Evolutionary conservation across 2,888 invertebrate species (phyloP), one percentile per base, ranked within the genome.

Genomic region (Sepiola atlantica): DNA sequence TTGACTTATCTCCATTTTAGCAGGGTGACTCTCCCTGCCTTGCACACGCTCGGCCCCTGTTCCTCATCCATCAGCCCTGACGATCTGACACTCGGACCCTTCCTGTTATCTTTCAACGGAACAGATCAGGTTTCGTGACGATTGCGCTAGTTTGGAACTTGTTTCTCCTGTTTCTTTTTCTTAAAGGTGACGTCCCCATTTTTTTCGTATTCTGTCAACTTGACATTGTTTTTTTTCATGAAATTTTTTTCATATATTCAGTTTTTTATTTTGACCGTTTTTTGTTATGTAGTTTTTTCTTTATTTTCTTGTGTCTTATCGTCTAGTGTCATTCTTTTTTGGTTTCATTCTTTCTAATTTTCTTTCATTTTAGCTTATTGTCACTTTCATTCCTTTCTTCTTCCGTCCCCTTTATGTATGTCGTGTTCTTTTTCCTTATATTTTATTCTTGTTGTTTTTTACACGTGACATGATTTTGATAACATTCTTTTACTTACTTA

Each of bases 71-170:
- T n/a, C 77, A n/a, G 16, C 77, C n/a, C 16, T 77, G 77, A 77
- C 77, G n/a, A 77, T 77, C 32, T 77, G 77, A 77, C 77, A 77
- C n/a, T 77, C n/a, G 77, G 77, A n/a, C 77, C 45, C 77, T 77
- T 77, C 77, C 77, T 77, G 77, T 77, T 77, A 77, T 77, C 77
- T n/a, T 77, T 77, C n/a, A 32, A 77, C 77, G 18, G 77, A 3
- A 77, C 16, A 77, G 77, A 77, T 77, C 77, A 14, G n/a, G 16
- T 77, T 77, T 77, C 77, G n/a, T 2, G 16, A 16, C 77, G 12
- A 18, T 77, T 77, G 77, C 77, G 21, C n/a, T 14, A n/a, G 77
- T 16, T n/a, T n/a, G n/a, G n/a, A n/a, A 61, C 28, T 28, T 77
- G 4, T n/a, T 77, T 77, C n/a, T 77, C n/a, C 14, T n/a, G n/a